A percentile compares a stretch with the other conserved stretches of the same genome.
phyloP scores from a whole-genome alignment of 2,797 vertebrate species.

The Protosalanx chinensis region DNA sequence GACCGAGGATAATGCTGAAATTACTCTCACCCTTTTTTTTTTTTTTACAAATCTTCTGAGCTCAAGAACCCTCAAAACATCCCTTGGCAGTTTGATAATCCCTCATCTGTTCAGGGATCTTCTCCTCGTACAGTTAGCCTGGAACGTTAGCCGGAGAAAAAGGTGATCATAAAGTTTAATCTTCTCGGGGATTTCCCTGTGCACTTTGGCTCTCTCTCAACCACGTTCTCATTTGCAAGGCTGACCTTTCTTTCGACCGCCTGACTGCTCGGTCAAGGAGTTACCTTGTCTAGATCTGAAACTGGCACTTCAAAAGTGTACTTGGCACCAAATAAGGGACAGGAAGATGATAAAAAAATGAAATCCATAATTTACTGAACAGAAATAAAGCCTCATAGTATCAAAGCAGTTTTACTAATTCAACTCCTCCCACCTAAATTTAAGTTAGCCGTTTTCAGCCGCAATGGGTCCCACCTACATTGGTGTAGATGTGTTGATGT shows the following conservation, averaged over 20 bases:
- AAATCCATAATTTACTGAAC: background rate
- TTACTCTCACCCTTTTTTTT: constrained; percentile 36
- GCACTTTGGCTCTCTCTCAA: constrained; percentile 30
- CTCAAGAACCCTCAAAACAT: constrained; percentile 38
- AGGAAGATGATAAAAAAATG: no score
- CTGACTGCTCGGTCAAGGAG: constrained; percentile 2
- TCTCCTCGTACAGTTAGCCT: constrained; percentile 23
- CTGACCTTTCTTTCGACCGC: constrained; percentile 47
- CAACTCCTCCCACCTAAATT: no score
- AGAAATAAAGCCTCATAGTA: background rate
- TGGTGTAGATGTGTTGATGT: constrained; percentile 12
- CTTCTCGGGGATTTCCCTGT: constrained; percentile 44
- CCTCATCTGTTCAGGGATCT: constrained; percentile 31
- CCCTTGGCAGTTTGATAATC: constrained; percentile 29
- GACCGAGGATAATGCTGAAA: constrained; percentile 33
- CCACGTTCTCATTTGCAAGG: constrained; percentile 38
- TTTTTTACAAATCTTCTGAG: constrained; percentile 36
- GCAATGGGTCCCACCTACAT: background rate
- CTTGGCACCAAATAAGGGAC: no score
- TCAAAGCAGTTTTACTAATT: no score
- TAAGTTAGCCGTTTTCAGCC: background rate
- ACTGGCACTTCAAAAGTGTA: background rate
- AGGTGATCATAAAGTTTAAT: constrained; percentile 56
- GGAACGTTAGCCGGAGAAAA: constrained; percentile 43
- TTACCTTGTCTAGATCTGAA: background rate